These are phyloP conservation scores for Muntiacus reevesi DNA, from an alignment of 2,113 vertebrate species.

Conservation along the genomic window DNA sequence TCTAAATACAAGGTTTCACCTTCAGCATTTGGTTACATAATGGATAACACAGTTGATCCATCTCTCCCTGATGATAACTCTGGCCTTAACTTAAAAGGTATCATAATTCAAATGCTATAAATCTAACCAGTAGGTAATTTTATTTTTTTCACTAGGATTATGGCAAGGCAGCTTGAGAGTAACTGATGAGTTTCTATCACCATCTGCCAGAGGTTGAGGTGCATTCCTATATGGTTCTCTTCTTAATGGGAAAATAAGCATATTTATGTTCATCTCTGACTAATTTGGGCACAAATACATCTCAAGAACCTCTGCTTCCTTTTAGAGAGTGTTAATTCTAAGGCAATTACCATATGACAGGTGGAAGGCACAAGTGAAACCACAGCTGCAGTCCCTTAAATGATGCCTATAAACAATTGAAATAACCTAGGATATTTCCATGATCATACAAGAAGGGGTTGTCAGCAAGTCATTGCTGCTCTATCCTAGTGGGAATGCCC, in stretches of 20 bases:
- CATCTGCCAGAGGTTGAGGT: conserved; percentile 43
- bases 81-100: conserved; percentile 55
- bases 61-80: conserved; percentile 60
- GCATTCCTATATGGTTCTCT: neutral
- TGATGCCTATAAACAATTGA: conserved; percentile 20
- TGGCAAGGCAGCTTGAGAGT: conserved; percentile 24
- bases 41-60: conserved; percentile 30
- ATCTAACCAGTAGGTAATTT: conserved; percentile 32
- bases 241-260: conserved; percentile 59
- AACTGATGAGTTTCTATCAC: conserved; percentile 35
- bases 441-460: conserved; percentile 3
- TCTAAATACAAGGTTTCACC: conserved; percentile 46
- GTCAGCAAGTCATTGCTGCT: neutral
- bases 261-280: conserved; percentile 20
- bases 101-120: conserved; percentile 54
- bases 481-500: neutral
- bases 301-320: conserved; percentile 48
- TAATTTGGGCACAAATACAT: conserved; percentile 39
- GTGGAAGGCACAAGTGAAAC: conserved; percentile 8
- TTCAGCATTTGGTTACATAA: conserved; percentile 39
- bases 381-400: conserved; percentile 29
- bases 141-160: conserved; percentile 14
- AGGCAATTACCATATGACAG: conserved; percentile 33
- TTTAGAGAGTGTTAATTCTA: conserved; percentile 24
- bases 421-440: neutral